Evolutionary conservation across 2,797 vertebrate species (phyloP).

Genomic region (Rhinichthys osculus): DNA sequence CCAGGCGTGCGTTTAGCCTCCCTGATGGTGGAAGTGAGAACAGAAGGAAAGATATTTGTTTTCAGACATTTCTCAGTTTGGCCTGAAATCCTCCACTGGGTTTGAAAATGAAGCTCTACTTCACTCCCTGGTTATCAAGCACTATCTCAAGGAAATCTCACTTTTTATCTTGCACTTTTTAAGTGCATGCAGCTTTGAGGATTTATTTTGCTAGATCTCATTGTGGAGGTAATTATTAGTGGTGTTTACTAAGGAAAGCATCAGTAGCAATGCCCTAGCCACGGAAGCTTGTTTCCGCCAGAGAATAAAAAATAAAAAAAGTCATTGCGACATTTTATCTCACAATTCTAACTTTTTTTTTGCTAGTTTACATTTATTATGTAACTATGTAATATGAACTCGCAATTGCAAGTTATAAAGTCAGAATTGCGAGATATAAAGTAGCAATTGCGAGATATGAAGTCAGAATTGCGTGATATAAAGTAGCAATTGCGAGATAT

Average conservation of each 20-base stretch:
- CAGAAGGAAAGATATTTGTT: slow-evolving; percentile 60
- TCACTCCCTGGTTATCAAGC: slow-evolving; percentile 15
- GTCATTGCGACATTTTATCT: not conserved
- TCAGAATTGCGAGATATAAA: no score
- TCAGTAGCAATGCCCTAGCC: not conserved
- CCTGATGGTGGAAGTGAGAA: slow-evolving; percentile 53
- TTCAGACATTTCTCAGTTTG: slow-evolving; percentile 52
- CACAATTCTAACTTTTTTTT: not conserved
- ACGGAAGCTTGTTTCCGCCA: not conserved
- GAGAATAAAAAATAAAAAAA: not conserved
- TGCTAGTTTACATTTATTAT: no score
- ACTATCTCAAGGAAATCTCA: not conserved
- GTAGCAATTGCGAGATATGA: no score
- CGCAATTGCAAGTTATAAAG: no score
- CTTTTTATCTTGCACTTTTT: slow-evolving; percentile 5
- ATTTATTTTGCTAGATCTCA: not conserved
- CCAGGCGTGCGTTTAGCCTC: slow-evolving; percentile 50
- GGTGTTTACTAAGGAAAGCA: slow-evolving; percentile 8
- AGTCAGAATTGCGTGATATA: no score
- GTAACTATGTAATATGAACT: no score
- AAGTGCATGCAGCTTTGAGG: not conserved
- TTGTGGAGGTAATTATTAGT: not conserved
- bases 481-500: no score
- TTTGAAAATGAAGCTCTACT: slow-evolving; percentile 27
- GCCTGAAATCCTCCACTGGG: slow-evolving; percentile 41